These are phyloP conservation scores for Thysanoteuthis rhombus DNA, from an alignment of 2,888 invertebrate genomes.

Conservation along the genomic window DNA sequence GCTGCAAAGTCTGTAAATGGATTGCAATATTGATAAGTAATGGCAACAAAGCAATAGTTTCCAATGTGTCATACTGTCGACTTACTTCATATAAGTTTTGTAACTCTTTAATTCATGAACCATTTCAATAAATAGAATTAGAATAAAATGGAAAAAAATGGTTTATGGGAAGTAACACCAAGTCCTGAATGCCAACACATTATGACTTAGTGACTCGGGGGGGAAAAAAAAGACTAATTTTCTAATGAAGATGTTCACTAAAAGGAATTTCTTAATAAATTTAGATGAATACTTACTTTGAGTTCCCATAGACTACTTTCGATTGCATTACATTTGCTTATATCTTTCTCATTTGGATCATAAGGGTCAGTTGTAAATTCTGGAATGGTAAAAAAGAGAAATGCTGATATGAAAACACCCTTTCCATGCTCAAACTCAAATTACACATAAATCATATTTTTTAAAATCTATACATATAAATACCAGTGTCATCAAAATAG, in stretches of 20 bases:
- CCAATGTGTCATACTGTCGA: too few species aligned
- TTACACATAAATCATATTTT: slow-evolving; percentile 13
- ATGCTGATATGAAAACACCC: not conserved
- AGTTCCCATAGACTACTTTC: slow-evolving; percentile 95
- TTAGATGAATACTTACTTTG: slow-evolving; percentile 61
- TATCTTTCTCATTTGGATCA: slow-evolving; percentile 83
- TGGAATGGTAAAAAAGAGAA: slow-evolving; percentile 36
- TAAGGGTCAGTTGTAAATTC: slow-evolving; percentile 79
- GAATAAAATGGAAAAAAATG: too few species aligned
- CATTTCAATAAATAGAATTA: too few species aligned
- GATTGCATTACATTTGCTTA: slow-evolving; percentile 81
- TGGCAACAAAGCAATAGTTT: too few species aligned
- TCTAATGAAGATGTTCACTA: not conserved
- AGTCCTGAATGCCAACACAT: too few species aligned
- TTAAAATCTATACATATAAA: too few species aligned
- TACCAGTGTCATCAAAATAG: too few species aligned
- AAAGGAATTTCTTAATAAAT: not conserved
- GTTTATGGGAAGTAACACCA: too few species aligned
- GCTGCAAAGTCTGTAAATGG: slow-evolving; percentile 80
- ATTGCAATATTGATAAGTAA: slow-evolving; percentile 36
- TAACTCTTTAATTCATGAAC: too few species aligned
- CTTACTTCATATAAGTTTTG: too few species aligned
- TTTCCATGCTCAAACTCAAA: not conserved
- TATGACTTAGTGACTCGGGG: not conserved
- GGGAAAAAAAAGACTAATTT: not conserved